These are phyloP conservation scores for Hypomecis atomaria DNA, from an alignment of 2,888 invertebrate genomes.

Conservation along the genomic window DNA sequence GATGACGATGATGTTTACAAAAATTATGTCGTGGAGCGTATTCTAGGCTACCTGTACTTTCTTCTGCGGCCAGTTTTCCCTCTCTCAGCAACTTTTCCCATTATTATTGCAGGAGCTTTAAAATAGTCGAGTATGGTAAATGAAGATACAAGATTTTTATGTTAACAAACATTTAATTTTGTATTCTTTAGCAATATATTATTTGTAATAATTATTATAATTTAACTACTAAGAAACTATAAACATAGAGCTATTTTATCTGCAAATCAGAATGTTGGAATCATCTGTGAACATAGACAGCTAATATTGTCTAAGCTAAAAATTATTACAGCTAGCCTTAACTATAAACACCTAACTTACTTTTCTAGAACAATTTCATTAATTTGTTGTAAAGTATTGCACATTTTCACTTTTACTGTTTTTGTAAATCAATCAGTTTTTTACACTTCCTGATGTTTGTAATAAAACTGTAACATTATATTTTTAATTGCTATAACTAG, in stretches of 20 bases:
- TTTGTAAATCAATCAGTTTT: slow-evolving; percentile 23
- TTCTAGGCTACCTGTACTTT: no score
- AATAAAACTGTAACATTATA: slow-evolving; percentile 16
- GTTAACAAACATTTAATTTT: slow-evolving; percentile 84
- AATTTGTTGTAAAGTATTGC: slow-evolving; percentile 71
- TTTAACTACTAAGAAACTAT: slow-evolving; percentile 76
- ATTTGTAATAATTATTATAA: slow-evolving; percentile 81
- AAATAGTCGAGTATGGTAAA: slow-evolving; percentile 17
- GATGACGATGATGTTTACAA: no score
- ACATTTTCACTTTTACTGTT: slow-evolving; percentile 56
- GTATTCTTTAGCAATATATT: slow-evolving; percentile 82
- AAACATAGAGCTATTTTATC: slow-evolving; percentile 62
- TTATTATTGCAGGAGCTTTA: no score
- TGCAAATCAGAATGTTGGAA: slow-evolving; percentile 56
- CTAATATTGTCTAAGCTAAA: slow-evolving; percentile 25
- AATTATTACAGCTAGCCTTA: slow-evolving; percentile 59
- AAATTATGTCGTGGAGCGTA: no score
- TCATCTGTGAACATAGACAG: slow-evolving; percentile 64
- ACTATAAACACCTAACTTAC: slow-evolving; percentile 62
- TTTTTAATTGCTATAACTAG: slow-evolving; percentile 11
- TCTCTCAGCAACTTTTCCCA: no score
- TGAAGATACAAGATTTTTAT: slow-evolving; percentile 47
- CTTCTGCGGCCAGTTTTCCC: no score
- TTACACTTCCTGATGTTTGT: background rate
- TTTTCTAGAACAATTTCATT: slow-evolving; percentile 56